A percentile compares a stretch with the other conserved stretches of the same genome.
Conservation (phyloP, 2,113 vertebrate species). For the Mustela nigripes region DNA sequence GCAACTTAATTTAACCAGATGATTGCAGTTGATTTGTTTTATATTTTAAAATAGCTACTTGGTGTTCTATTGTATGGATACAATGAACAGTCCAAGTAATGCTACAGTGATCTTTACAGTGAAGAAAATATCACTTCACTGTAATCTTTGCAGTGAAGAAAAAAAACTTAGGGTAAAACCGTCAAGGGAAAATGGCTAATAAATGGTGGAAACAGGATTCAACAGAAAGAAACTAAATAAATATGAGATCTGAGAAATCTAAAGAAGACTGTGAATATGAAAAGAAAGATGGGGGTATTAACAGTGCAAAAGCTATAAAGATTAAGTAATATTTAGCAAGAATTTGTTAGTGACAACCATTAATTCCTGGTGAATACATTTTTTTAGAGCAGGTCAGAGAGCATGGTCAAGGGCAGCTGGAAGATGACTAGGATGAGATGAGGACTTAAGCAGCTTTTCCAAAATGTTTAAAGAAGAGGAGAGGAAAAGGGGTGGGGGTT, state of each 20-base stretch:
- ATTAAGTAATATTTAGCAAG: neutral
- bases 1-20: neutral
- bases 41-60: slow-evolving; percentile 2
- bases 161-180: neutral
- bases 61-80: neutral
- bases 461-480: neutral
- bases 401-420: neutral
- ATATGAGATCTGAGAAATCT: neutral
- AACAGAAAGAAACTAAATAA: neutral
- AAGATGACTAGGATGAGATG: neutral
- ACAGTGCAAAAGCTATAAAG: neutral
- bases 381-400: neutral
- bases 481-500: neutral
- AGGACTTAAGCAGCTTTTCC: neutral
- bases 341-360: neutral
- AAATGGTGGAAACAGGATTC: neutral
- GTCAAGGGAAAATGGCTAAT: neutral
- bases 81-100: neutral
- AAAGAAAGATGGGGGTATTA: neutral
- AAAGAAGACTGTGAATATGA: neutral
- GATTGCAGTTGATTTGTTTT: neutral
- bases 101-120: neutral
- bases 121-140: neutral
- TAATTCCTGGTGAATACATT: neutral
- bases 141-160: neutral